A percentile compares a stretch with the other conserved stretches of the same genome.
Conservation (phyloP, 2,113 vertebrate species). For the Trinectes maculatus region DNA sequence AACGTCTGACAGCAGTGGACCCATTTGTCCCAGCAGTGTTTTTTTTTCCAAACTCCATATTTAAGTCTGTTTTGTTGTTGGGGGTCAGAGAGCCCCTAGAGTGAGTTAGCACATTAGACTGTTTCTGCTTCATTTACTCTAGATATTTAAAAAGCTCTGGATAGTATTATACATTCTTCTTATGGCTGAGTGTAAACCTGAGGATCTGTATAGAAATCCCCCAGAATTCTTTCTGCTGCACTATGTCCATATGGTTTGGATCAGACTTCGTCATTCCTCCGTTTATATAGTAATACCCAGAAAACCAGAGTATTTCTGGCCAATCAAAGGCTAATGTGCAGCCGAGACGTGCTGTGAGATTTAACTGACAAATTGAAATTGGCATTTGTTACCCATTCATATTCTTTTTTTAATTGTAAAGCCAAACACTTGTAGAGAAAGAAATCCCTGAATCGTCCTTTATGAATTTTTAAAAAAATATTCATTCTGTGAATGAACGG, state of each 20-base stretch:
- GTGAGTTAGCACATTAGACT: conserved; percentile 24
- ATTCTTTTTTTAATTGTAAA: not conserved
- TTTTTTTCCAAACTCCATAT: conserved; percentile 34
- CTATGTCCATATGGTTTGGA: conserved; percentile 69
- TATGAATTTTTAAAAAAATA: conserved; percentile 49
- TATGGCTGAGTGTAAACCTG: conserved; percentile 53
- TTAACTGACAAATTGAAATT: conserved; percentile 28
- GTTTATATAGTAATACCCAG: conserved; percentile 51
- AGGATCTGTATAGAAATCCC: conserved; percentile 58
- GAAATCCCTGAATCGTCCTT: conserved; percentile 21
- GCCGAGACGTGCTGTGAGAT: conserved; percentile 29
- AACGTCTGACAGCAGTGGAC: conserved; percentile 33
- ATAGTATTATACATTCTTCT: conserved; percentile 54
- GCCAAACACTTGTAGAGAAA: conserved; percentile 7
- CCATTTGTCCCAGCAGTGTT: conserved; percentile 27
- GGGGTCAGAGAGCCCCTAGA: conserved; percentile 23
- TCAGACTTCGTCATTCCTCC: conserved; percentile 62
- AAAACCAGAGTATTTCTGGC: conserved; percentile 47
- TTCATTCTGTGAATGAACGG: conserved; percentile 85
- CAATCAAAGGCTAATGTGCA: conserved; percentile 60
- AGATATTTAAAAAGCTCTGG: conserved; percentile 51
- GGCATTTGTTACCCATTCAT: not conserved
- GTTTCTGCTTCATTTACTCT: conserved; percentile 44
- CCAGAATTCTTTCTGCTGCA: conserved; percentile 41
- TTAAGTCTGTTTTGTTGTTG: conserved; percentile 39